These are phyloP conservation scores for Hyposoter didymator DNA, from an alignment of 2,888 invertebrate genomes.

Conservation along the genomic window DNA sequence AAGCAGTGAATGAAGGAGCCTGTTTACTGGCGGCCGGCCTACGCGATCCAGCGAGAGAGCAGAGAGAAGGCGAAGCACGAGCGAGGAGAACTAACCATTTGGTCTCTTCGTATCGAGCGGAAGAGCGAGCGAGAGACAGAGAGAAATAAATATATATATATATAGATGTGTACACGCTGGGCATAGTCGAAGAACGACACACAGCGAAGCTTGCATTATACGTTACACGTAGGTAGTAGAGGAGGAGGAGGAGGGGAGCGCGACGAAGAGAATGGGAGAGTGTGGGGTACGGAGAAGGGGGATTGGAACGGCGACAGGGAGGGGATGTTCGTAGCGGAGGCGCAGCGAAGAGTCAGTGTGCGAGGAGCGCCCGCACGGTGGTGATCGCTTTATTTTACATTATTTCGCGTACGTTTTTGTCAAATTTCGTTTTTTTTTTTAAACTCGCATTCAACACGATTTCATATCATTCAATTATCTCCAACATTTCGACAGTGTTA, in stretches of 20 bases:
- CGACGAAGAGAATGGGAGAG: conserved; percentile 56
- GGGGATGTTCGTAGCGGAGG: conserved; percentile 68
- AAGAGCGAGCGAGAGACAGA: conserved; percentile 66
- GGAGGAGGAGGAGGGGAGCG: conserved; percentile 11
- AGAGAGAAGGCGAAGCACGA: conserved; percentile 51
- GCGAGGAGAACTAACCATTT: conserved; percentile 57
- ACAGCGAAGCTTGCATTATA: background rate
- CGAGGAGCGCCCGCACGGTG: conserved; percentile 77
- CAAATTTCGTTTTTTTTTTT: background rate
- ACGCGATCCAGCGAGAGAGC: conserved; percentile 78
- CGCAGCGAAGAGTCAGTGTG: conserved; percentile 77
- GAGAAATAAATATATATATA: conserved; percentile 17
- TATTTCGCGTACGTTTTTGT: conserved; percentile 47
- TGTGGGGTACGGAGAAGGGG: conserved; percentile 52
- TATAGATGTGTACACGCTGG: background rate
- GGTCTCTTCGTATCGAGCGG: conserved; percentile 43
- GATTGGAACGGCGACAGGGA: conserved; percentile 60
- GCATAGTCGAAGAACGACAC: conserved; percentile 12
- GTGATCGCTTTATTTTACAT: conserved; percentile 72
- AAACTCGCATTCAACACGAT: background rate
- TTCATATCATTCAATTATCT: background rate
- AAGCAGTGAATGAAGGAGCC: conserved; percentile 84
- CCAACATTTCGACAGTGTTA: background rate
- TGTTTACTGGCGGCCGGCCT: conserved; percentile 83
- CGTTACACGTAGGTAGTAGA: background rate